Conservation (phyloP, 2,113 vertebrate species). For the Aspidoscelis tigris region DNA sequence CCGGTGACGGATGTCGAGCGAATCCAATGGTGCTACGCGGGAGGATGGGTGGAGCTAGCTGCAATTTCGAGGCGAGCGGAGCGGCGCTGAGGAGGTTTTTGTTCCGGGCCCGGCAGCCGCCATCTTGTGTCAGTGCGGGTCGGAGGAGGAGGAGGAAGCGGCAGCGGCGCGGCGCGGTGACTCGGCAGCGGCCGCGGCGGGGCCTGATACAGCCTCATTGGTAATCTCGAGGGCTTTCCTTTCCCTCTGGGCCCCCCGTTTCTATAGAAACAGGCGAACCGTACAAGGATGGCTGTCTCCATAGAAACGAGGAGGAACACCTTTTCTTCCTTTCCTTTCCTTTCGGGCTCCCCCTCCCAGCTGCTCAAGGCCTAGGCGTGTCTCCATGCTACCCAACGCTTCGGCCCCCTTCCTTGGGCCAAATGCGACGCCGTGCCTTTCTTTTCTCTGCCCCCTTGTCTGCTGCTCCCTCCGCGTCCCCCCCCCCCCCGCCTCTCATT, state of each 20-base stretch:
- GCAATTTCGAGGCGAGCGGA: constrained; percentile 47
- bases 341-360: neutral
- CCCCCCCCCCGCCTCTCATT: too few species aligned
- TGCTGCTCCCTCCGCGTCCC: too few species aligned
- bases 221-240: neutral
- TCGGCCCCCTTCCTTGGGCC: neutral
- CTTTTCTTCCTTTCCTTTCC: neutral
- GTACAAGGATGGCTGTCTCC: neutral
- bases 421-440: neutral
- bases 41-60: constrained; percentile 61
- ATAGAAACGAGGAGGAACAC: constrained; percentile 12
- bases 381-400: neutral
- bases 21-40: constrained; percentile 63
- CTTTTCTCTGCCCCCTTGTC: too few species aligned
- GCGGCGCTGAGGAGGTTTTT: constrained; percentile 57
- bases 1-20: neutral
- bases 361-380: neutral
- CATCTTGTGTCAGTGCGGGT: constrained; percentile 55
- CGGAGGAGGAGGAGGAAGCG: constrained; percentile 44
- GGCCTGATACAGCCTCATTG: constrained; percentile 45
- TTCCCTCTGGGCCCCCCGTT: neutral
- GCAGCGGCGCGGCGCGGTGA: constrained; percentile 39
- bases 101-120: constrained; percentile 51
- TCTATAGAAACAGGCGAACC: constrained; percentile 8
- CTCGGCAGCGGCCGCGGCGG: constrained; percentile 43